phyloP scores from a whole-genome alignment of 2,113 vertebrate genomes.

The Physeter macrocephalus region DNA sequence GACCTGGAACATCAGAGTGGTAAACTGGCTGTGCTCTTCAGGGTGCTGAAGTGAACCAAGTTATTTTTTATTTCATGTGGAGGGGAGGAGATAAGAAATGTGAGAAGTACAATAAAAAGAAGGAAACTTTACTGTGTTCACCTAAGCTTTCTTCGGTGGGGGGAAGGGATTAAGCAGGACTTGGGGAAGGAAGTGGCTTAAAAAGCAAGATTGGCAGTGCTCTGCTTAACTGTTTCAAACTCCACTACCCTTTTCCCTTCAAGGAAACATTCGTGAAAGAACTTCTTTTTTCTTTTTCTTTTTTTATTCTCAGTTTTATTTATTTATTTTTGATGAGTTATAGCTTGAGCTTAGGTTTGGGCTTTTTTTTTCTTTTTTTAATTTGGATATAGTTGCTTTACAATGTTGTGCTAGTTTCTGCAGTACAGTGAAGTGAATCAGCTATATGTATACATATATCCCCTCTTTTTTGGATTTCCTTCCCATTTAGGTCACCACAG shows the following conservation, averaged over 20 bases:
- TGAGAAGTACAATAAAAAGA: neutral
- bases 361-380: too few relatives aligned
- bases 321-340: too few relatives aligned
- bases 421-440: too few relatives aligned
- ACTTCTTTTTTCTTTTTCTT: too few relatives aligned
- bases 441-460: too few relatives aligned
- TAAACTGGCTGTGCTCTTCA: neutral
- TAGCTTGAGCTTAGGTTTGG: too few relatives aligned
- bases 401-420: too few relatives aligned
- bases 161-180: neutral
- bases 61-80: neutral
- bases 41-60: neutral
- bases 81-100: conserved; percentile 4
- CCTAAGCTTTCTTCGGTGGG: neutral
- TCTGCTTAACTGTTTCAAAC: neutral
- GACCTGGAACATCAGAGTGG: neutral
- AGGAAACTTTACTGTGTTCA: neutral
- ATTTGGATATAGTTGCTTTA: too few relatives aligned
- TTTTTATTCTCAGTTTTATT: too few relatives aligned
- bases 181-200: conserved; percentile 13
- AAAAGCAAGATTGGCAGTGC: conserved; percentile 14
- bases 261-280: conserved; percentile 25
- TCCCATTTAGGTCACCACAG: too few relatives aligned
- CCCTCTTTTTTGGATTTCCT: too few relatives aligned
- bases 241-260: neutral